A percentile compares a stretch with the other conserved stretches of the same genome.
Evolutionary conservation across 2,888 invertebrate species (phyloP).

Genomic region (Pseudococcus viburni): DNA sequence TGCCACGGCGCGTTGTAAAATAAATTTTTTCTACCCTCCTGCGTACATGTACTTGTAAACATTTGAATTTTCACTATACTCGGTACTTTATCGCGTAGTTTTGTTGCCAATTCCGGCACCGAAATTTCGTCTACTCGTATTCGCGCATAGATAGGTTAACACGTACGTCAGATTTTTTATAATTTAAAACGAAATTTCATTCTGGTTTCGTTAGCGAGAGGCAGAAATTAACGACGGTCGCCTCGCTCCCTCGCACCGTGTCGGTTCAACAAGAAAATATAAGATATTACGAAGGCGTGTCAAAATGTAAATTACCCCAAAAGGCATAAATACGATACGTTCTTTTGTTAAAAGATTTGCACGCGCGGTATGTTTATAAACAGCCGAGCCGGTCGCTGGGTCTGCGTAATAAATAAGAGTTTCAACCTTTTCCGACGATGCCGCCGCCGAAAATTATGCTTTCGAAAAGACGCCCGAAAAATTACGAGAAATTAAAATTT

Average conservation of each 20-base stretch:
- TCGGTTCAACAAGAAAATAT: slow-evolving; percentile 8
- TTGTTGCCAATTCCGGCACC: slow-evolving; percentile 10
- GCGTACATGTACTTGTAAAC: background rate
- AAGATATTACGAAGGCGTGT: slow-evolving; percentile 32
- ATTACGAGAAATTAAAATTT: slow-evolving; percentile 20
- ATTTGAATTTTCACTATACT: slow-evolving; percentile 22
- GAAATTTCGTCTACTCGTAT: background rate
- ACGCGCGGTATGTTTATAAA: slow-evolving; percentile 13
- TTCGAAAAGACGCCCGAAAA: slow-evolving; percentile 3
- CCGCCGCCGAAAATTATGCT: background rate
- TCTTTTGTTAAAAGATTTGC: slow-evolving; percentile 24
- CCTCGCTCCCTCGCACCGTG: background rate
- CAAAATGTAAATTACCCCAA: slow-evolving; percentile 18
- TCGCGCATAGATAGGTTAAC: background rate
- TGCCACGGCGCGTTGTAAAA: background rate
- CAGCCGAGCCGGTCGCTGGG: background rate
- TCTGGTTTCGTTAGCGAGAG: background rate
- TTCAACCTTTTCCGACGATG: background rate
- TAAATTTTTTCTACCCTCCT: background rate
- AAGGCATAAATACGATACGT: slow-evolving; percentile 27
- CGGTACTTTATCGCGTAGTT: slow-evolving; percentile 8
- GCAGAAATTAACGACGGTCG: slow-evolving; percentile 14
- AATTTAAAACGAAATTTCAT: background rate
- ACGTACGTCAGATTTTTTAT: slow-evolving; percentile 35
- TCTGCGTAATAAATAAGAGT: slow-evolving; percentile 4